phyloP scores from a whole-genome alignment of 2,113 vertebrate species.

The Odocoileus hemionus region DNA sequence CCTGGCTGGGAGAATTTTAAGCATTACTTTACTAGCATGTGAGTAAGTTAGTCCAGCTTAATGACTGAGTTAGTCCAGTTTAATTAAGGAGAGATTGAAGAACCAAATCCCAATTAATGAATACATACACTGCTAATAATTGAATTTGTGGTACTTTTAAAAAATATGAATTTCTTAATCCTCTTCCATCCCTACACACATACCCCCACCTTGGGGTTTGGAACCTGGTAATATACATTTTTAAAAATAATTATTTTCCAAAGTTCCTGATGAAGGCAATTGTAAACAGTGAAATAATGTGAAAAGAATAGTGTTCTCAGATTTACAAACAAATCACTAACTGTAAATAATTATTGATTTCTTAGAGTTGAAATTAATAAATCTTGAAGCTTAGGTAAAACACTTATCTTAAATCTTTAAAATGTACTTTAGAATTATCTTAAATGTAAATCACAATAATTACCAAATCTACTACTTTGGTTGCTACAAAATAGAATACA shows the following conservation, averaged over 20 bases:
- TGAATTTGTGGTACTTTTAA: background rate
- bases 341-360: background rate
- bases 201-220: rapidly evolving
- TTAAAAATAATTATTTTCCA: background rate
- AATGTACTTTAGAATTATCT: background rate
- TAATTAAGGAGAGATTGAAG: background rate
- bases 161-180: background rate
- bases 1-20: too few species aligned
- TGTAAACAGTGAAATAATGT: background rate
- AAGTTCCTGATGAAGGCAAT: background rate
- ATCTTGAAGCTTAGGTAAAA: background rate
- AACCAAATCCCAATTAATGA: background rate
- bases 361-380: background rate
- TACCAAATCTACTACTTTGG: background rate
- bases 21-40: too few species aligned
- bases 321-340: background rate
- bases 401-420: background rate
- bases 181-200: background rate
- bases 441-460: background rate
- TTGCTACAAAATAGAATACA: background rate
- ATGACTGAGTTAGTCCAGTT: background rate
- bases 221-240: background rate
- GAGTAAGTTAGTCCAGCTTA: too few species aligned
- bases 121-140: background rate
- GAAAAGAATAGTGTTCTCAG: background rate